Evolutionary conservation across 2,888 invertebrate genomes (phyloP).

Genomic region (Sericinus montela): DNA sequence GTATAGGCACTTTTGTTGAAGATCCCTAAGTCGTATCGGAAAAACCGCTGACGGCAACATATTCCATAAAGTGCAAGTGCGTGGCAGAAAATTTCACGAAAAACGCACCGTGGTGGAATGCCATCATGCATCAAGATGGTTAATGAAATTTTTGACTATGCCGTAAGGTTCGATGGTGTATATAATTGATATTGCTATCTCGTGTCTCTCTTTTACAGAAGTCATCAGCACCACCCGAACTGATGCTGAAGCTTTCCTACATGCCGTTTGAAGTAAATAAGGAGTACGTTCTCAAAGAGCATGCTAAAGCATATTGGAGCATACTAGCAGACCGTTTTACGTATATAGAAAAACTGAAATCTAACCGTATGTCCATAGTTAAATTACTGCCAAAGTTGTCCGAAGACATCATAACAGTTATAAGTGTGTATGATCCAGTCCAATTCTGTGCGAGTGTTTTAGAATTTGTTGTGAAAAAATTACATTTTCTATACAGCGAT

Average conservation of each 20-base stretch:
- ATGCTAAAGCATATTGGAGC: slow-evolving; percentile 63
- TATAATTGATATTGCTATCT: too few species aligned
- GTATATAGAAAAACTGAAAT: slow-evolving; percentile 52
- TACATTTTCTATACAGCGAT: slow-evolving; percentile 46
- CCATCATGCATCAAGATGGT: too few species aligned
- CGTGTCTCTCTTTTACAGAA: slow-evolving; percentile 44
- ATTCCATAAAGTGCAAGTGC: too few species aligned
- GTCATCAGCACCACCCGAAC: slow-evolving; percentile 43
- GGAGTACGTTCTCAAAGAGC: slow-evolving; percentile 42
- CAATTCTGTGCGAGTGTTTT: slow-evolving; percentile 48
- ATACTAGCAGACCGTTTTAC: slow-evolving; percentile 51
- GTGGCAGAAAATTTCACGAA: too few species aligned
- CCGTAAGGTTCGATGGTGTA: too few species aligned
- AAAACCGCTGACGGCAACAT: too few species aligned
- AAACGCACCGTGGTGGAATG: too few species aligned
- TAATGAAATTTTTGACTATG: too few species aligned
- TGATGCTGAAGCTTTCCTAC: slow-evolving; percentile 56
- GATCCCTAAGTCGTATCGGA: too few species aligned
- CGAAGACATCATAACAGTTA: slow-evolving; percentile 46
- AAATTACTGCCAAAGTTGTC: slow-evolving; percentile 52
- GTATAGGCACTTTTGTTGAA: too few species aligned
- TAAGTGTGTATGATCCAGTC: slow-evolving; percentile 47
- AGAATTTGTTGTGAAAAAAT: slow-evolving; percentile 51
- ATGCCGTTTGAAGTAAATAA: slow-evolving; percentile 55
- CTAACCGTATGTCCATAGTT: slow-evolving; percentile 33